phyloP scores from a whole-genome alignment of 2,888 invertebrate genomes.

The Caenorhabditis uteleia region DNA sequence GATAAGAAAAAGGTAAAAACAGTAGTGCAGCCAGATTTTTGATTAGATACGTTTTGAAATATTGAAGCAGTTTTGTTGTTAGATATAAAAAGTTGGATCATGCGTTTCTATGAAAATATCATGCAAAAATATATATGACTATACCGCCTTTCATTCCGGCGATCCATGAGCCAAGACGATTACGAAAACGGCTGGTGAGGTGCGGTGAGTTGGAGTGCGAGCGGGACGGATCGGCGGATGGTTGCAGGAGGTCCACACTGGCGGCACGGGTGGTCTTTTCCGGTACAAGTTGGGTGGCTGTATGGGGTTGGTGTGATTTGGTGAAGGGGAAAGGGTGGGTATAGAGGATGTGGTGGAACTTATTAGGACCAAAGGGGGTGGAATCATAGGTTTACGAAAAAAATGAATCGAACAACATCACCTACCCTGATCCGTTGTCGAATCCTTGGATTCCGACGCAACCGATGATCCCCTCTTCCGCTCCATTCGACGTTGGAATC shows the following conservation, averaged over 20 bases:
- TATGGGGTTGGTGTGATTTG: neutral
- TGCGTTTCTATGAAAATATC: neutral
- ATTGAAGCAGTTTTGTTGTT: slow-evolving; percentile 1
- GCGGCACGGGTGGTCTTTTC: slow-evolving; percentile 29
- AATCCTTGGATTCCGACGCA: slow-evolving; percentile 48
- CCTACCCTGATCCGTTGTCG: slow-evolving; percentile 38
- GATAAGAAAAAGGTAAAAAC: neutral
- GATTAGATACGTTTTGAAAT: too few species aligned
- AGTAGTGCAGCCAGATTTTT: neutral
- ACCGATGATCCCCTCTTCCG: slow-evolving; percentile 59
- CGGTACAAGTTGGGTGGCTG: neutral
- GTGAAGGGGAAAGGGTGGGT: slow-evolving; percentile 7
- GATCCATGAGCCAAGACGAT: slow-evolving; percentile 60
- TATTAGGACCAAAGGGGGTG: neutral
- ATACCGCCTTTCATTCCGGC: slow-evolving; percentile 55
- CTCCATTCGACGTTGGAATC: slow-evolving; percentile 68
- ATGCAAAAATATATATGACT: neutral
- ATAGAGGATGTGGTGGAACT: slow-evolving; percentile 3
- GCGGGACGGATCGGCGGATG: slow-evolving; percentile 32
- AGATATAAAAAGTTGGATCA: too few species aligned
- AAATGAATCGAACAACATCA: slow-evolving; percentile 27
- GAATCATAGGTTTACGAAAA: neutral
- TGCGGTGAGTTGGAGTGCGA: slow-evolving; percentile 45
- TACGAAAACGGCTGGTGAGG: slow-evolving; percentile 50
- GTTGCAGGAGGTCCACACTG: slow-evolving; percentile 40